Evolutionary conservation across 1,140 invertebrate species (phyloP).

Genomic region (Camponotus vicinus): DNA sequence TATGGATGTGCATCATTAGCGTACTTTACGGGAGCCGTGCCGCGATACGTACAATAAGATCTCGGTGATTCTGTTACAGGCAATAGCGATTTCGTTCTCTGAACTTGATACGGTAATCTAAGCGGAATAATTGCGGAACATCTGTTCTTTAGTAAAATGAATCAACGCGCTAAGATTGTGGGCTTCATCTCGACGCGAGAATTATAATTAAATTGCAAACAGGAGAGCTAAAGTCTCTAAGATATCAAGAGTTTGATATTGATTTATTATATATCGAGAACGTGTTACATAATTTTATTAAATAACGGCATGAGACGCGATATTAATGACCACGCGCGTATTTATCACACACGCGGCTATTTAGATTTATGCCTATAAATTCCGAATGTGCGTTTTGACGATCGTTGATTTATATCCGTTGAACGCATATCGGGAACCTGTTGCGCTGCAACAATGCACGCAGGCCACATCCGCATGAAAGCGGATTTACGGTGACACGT

Average conservation of each 20-base stretch:
- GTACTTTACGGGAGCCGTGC: conserved; percentile 2
- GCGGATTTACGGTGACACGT: conserved; percentile 34
- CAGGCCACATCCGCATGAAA: neutral
- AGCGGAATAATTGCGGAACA: neutral
- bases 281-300: neutral
- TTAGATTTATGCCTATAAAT: neutral
- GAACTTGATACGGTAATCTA: conserved; percentile 27
- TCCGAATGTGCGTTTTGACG: conserved; percentile 35
- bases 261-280: neutral
- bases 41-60: conserved; percentile 19
- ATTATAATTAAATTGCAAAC: neutral
- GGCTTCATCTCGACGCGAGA: neutral
- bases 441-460: conserved; percentile 37
- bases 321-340: neutral
- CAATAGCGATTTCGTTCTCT: conserved; percentile 6
- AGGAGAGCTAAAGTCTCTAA: neutral
- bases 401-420: conserved; percentile 40
- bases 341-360: neutral
- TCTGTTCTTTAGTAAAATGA: neutral
- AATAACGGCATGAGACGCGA: neutral
- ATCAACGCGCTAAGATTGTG: neutral
- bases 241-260: neutral
- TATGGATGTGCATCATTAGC: conserved; percentile 60
- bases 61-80: neutral
- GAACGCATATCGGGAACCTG: conserved; percentile 28